Evolutionary conservation across 2,113 vertebrate species (phyloP), one percentile per base, ranked within the genome.

Genomic region (Mus pahari): DNA sequence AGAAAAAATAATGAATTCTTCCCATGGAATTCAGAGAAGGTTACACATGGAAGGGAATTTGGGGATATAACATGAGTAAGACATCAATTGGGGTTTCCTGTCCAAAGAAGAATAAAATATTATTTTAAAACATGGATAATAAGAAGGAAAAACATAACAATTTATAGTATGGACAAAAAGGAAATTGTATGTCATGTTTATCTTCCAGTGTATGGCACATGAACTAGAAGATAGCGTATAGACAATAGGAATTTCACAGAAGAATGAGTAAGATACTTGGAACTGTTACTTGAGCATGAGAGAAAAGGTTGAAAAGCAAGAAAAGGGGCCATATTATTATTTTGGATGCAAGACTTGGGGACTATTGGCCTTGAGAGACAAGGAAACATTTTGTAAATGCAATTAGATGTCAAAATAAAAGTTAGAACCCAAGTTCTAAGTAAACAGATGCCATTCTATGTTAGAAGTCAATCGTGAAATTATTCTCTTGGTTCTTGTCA

Each of bases 401-500:
- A 75, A 86, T 45, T 88, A 7, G 3, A n/a, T 88, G 20, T 50
- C 71, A 71, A 93, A 81, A 64, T 89, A 24, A 87, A 89, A 92
- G 0, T 64, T 86, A 45, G 7, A 31, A 33, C 14, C 55, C 90
- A 71, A 74, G 70, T 64, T 94, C 33, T 88, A 70, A 95, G 42
- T 75, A 93, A 86, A n/a, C 20, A 64, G 33, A 64, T 62, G 71
- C 0, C 42, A 86, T 70, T 55, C 4, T 39, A 83, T 48, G 55
- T 50, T 83, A 50, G n/a, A 92, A 64, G 5, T 39, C 48, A 77
- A 8, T 33, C 53, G 11, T 71, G 26, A 95, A 16, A 62, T 12
- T 26, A 17, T 58, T 28, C n/a, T 73, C 7, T 24, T 39, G 14
- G 11, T 84, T 17, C 50, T 86, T n/a, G 42, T 16, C 82, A 74